These are phyloP conservation scores for Ispidina picta DNA, from an alignment of 2,797 vertebrate species.

Conservation along the genomic window DNA sequence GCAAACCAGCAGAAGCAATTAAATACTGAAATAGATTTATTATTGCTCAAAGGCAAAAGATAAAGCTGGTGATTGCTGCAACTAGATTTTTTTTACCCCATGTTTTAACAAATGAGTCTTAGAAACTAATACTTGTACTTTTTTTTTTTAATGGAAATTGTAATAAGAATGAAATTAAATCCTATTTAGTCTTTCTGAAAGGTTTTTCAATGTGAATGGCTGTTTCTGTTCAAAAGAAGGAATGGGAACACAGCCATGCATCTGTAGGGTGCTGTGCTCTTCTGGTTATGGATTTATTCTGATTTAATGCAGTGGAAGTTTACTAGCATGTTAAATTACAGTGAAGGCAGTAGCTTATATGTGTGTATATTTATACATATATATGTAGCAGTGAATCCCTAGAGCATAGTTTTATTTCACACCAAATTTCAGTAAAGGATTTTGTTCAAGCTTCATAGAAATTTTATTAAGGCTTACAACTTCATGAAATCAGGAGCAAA, in stretches of 20 bases:
- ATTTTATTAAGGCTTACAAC: no score
- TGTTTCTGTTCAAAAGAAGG: neutral
- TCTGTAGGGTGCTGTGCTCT: neutral
- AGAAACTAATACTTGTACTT: neutral
- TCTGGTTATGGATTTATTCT: neutral
- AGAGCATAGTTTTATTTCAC: no score
- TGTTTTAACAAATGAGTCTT: neutral
- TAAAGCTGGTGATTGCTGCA: neutral
- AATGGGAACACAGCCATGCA: neutral
- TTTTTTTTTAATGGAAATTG: neutral
- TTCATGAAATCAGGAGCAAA: no score
- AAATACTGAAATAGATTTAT: neutral
- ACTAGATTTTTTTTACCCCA: neutral
- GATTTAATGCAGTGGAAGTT: neutral
- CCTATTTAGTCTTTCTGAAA: neutral
- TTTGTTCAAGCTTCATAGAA: no score
- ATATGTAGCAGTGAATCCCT: no score
- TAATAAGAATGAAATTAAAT: neutral
- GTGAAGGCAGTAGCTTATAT: neutral
- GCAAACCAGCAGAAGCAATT: neutral
- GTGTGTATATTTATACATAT: neutral
- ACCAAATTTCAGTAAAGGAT: no score
- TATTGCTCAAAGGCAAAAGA: neutral
- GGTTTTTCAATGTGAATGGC: neutral
- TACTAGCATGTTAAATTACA: neutral